Evolutionary conservation across 2,888 invertebrate genomes (phyloP).

Genomic region (Amphipyra tragopoginis): DNA sequence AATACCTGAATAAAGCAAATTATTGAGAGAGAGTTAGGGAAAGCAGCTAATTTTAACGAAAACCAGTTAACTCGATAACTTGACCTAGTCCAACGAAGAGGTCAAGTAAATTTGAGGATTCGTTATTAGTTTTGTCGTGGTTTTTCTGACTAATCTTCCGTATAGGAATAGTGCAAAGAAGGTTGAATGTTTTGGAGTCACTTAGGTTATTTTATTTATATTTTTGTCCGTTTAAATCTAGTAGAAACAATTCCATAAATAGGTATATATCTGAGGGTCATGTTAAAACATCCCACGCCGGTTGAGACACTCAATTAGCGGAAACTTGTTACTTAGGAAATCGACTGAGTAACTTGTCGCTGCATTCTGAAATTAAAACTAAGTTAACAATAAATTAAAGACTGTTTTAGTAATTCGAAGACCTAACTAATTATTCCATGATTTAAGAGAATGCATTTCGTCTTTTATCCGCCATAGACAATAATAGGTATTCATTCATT

Average conservation of each 20-base stretch:
- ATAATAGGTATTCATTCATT: too few species aligned
- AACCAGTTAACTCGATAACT: conserved; percentile 48
- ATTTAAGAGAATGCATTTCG: too few species aligned
- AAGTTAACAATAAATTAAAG: too few species aligned
- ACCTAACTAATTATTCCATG: too few species aligned
- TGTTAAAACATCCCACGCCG: conserved; percentile 12
- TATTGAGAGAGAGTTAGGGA: conserved; percentile 45
- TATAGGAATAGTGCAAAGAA: not conserved
- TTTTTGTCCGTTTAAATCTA: not conserved
- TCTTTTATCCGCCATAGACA: too few species aligned
- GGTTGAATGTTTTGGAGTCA: too few species aligned
- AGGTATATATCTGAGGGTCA: not conserved
- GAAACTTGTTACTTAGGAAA: not conserved
- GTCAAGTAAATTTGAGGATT: conserved; percentile 17
- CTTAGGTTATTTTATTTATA: too few species aligned
- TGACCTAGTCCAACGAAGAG: conserved; percentile 47
- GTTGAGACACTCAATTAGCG: conserved; percentile 6
- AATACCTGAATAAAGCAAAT: conserved; percentile 9
- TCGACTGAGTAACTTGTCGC: not conserved
- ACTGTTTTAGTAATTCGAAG: too few species aligned
- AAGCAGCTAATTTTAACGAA: conserved; percentile 42
- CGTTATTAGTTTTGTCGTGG: not conserved
- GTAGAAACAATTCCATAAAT: not conserved
- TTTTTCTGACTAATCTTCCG: conserved; percentile 6
- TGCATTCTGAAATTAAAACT: not conserved